Percentiles rank a stretch among this genome's conserved stretches.
phyloP scores from a whole-genome alignment of 2,797 vertebrate genomes.

The Margarornis squamiger region DNA sequence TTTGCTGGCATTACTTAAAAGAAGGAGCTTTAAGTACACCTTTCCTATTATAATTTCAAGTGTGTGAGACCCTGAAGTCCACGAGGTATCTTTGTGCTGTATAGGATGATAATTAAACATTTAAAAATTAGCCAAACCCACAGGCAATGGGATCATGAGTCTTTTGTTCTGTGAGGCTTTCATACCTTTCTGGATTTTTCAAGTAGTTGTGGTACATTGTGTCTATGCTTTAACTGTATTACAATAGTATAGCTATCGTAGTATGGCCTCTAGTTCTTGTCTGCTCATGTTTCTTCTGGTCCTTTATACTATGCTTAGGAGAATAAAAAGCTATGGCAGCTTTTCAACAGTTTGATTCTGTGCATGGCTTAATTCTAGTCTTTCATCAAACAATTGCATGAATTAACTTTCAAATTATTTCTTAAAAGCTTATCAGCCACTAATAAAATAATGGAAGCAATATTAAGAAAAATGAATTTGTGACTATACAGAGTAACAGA shows the following conservation, averaged over 20 bases:
- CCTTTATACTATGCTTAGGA: neutral
- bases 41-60: neutral
- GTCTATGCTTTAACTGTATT: neutral
- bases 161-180: neutral
- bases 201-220: neutral
- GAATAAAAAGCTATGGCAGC: neutral
- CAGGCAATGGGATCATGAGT: neutral
- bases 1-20: neutral
- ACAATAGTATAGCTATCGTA: neutral
- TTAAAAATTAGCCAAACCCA: neutral
- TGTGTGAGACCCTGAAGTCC: neutral
- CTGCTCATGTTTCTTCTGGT: neutral
- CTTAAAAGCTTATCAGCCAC: slow-evolving; percentile 31
- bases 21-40: neutral
- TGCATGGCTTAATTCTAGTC: neutral
- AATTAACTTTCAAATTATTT: slow-evolving; percentile 25
- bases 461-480: slow-evolving; percentile 37
- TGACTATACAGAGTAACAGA: slow-evolving; percentile 15
- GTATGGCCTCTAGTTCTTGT: neutral
- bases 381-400: neutral
- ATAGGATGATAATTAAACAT: neutral
- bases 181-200: neutral
- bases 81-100: neutral
- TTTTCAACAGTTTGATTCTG: slow-evolving; percentile 7
- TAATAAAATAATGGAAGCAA: slow-evolving; percentile 61